Percentiles rank a stretch among this genome's conserved stretches.
These are phyloP conservation scores for Deilephila porcellus DNA, from an alignment of 2,888 invertebrate genomes.

Conservation along the genomic window DNA sequence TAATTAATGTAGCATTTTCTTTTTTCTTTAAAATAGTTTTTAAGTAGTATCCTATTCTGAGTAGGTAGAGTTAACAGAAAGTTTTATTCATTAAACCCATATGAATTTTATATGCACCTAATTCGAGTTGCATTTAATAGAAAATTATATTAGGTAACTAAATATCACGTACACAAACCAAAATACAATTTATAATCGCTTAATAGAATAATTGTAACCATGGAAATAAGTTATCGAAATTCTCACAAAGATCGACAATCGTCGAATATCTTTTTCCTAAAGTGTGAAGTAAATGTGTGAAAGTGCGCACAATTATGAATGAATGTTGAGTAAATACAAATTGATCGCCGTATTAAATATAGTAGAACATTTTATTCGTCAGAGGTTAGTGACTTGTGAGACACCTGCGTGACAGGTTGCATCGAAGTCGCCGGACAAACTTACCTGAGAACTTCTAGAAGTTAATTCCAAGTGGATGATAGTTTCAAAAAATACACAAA, in stretches of 20 bases:
- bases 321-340: conserved; percentile 23
- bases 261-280: background rate
- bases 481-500: conserved; percentile 53
- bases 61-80: no score
- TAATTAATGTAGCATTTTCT: background rate
- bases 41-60: no score
- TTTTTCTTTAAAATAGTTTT: background rate
- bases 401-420: conserved; percentile 84
- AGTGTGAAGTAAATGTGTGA: conserved; percentile 17
- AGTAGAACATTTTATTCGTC: conserved; percentile 30
- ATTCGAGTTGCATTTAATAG: no score
- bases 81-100: no score
- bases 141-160: no score
- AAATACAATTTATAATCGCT: background rate
- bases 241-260: background rate
- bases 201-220: background rate
- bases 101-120: no score
- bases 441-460: conserved; percentile 63
- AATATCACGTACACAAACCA: background rate
- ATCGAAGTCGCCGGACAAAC: conserved; percentile 65
- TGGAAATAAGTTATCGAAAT: background rate
- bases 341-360: conserved; percentile 21
- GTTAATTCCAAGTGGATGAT: conserved; percentile 46
- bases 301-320: conserved; percentile 22
- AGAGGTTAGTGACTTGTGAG: conserved; percentile 78